Conservation (phyloP, 2,888 invertebrate genomes). For the Rugalucina vietnamica region DNA sequence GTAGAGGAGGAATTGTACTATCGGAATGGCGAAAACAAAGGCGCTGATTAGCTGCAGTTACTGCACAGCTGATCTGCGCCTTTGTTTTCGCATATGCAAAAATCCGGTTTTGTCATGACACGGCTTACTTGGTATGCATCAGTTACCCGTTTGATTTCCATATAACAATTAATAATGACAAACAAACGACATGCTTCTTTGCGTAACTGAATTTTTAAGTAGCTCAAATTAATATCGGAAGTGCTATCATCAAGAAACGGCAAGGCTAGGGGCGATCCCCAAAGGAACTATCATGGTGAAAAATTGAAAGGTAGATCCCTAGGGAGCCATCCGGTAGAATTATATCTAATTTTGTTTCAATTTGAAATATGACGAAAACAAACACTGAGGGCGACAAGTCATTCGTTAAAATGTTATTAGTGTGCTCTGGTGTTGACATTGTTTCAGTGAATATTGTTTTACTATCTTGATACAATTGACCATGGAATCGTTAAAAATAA, state of each 20-base stretch:
- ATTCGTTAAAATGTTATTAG: background rate
- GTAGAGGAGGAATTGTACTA: no score
- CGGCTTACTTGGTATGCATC: background rate
- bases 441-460: background rate
- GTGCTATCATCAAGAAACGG: background rate
- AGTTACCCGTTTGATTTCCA: background rate
- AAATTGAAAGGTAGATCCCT: background rate
- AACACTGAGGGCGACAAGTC: background rate
- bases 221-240: background rate
- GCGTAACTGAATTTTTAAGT: background rate
- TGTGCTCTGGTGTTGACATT: background rate
- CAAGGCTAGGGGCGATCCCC: background rate
- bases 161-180: slow-evolving; percentile 11
- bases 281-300: background rate
- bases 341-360: slow-evolving; percentile 5
- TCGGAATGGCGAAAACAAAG: no score
- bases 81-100: no score
- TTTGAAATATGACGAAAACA: background rate
- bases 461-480: background rate
- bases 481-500: background rate
- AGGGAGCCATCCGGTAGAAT: background rate
- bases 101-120: no score
- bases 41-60: no score
- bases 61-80: no score
- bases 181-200: slow-evolving; percentile 2